Evolutionary conservation across 2,113 vertebrate genomes (phyloP).

Genomic region (Plectropomus leopardus): DNA sequence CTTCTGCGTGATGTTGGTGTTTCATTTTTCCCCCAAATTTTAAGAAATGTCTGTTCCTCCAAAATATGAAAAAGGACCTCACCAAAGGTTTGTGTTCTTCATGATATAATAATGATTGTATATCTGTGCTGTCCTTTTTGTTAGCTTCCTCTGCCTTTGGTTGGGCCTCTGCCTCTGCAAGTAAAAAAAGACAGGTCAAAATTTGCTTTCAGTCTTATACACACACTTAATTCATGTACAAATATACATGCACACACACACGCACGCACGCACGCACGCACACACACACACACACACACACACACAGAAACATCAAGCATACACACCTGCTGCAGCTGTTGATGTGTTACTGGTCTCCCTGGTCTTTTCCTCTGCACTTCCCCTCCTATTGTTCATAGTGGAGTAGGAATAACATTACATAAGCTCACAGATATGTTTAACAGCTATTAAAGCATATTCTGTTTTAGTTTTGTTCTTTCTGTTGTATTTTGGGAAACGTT

Average conservation of each 20-base stretch:
- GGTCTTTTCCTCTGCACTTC: slow-evolving; percentile 50
- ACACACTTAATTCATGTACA: neutral
- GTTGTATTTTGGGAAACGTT: neutral
- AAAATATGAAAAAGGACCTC: slow-evolving; percentile 49
- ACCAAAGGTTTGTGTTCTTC: slow-evolving; percentile 75
- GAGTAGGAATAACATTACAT: neutral
- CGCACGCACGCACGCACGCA: no score
- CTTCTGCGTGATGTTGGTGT: neutral
- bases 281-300: no score
- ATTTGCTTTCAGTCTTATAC: neutral
- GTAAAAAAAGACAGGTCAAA: slow-evolving; percentile 11
- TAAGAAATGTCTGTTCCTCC: neutral
- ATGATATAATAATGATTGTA: slow-evolving; percentile 18
- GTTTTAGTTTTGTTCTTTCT: no score
- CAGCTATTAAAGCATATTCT: neutral
- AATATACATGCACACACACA: neutral
- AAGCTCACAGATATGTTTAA: neutral
- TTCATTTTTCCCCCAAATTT: neutral
- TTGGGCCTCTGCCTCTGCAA: slow-evolving; percentile 59
- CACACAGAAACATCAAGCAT: neutral
- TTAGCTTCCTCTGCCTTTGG: slow-evolving; percentile 44
- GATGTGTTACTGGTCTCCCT: slow-evolving; percentile 26
- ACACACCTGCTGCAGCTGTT: slow-evolving; percentile 71
- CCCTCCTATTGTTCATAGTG: slow-evolving; percentile 73
- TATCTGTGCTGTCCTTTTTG: slow-evolving; percentile 39